phyloP scores from a whole-genome alignment of 2,113 vertebrate species.

The Pseudonaja textilis region DNA sequence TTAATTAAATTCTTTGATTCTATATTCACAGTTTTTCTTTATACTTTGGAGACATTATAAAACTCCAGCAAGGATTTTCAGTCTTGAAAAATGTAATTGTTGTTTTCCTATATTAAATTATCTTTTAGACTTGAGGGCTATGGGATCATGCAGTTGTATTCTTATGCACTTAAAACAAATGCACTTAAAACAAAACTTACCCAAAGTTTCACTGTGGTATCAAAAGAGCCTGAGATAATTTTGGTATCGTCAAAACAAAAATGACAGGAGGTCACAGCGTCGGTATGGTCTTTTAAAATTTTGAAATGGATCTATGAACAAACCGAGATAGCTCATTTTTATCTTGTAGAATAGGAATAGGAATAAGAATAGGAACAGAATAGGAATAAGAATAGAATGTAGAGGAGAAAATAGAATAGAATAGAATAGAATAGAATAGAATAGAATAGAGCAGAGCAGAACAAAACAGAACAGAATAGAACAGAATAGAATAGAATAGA shows the following conservation, averaged over 20 bases:
- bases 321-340: slow-evolving; percentile 7
- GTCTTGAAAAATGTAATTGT: not conserved
- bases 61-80: not conserved
- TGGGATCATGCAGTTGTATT: not conserved
- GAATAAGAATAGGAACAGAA: no score
- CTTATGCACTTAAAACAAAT: not conserved
- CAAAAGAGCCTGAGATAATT: slow-evolving; percentile 60
- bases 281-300: slow-evolving; percentile 54
- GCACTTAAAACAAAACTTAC: slow-evolving; percentile 41
- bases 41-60: not conserved
- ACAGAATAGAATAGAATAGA: no score
- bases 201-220: slow-evolving; percentile 65
- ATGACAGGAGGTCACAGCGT: slow-evolving; percentile 63
- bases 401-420: no score
- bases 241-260: slow-evolving; percentile 69
- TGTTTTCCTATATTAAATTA: not conserved
- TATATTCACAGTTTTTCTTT: slow-evolving; percentile 7
- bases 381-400: no score
- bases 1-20: not conserved
- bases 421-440: no score
- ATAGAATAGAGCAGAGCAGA: no score
- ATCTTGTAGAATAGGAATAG: not conserved
- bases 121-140: not conserved
- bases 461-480: no score
- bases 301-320: slow-evolving; percentile 62